Base-by-base conservation (phyloP, 2,888 invertebrate species). In the Philereme vetulata region DNA sequence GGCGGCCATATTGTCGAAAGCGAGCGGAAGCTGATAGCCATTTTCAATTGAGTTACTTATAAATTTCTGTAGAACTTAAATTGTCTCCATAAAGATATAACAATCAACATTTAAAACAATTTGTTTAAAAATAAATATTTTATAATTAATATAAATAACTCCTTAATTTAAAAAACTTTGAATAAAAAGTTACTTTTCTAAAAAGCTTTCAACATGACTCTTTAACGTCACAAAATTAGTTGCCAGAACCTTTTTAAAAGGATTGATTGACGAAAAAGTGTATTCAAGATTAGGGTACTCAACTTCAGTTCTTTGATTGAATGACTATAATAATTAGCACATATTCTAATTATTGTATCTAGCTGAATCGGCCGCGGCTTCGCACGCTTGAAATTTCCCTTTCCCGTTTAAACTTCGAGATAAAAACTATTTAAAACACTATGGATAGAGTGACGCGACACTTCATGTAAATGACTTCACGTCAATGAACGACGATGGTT, bases 1-100 rank as follows among this genome's bases (percentile, higher is more conserved):
- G 89, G 90, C 90, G 86, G 92, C 92, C 92, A 92, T 92, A 88
- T 92, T 92, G 88, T 85, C 86, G 82, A 86, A 86, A 86, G 81
- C 87, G 82, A 90, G 86, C 88, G 88, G 88, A 90, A 87, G 83
- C 75, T 76, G 76, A 68, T 72, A 79, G 74, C 75, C 80, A 75
- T 76, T 72, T 77, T 77, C 77, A 76, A 67, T 64, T 71, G 71
- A 71, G 72, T 62, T 67, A 67, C 72, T 70, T 70, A 70, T 73
- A 68, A n/a, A 42, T 9, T 46, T 10, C 9, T 40, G 10, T 49
- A 10, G 4, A 34, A 48, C 9, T 3, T 46, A 45, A 45, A 38
- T 10, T 8, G 34, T 6, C 5, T 6, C 9, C 10, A 42, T 3
- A n/a, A 21, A 21, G n/a, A n/a, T 36, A 11, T 21, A 36, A 44